Evolutionary conservation across 2,888 invertebrate genomes (phyloP), one percentile per base, ranked within the genome.

Genomic region (Caenorhabditis panamensis): DNA sequence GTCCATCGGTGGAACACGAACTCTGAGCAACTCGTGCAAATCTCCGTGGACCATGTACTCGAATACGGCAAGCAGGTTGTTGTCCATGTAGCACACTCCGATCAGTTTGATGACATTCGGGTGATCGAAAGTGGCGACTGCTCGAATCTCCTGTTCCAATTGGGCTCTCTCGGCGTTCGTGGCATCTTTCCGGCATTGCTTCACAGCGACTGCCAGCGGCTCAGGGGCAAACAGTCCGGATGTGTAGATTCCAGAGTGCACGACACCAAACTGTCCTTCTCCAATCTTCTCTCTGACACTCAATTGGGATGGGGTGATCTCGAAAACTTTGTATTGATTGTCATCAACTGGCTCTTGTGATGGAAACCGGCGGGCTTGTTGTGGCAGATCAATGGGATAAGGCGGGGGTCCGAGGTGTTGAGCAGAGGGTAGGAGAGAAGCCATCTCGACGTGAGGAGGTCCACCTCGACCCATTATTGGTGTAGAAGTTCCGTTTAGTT

Each of bases 21-120:
- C 94, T 90, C 96, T 95, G 24, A 99, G 93, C 92, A 96, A 97
- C 92, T 98, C 97, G 91, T 98, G 97, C 66, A 99, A 93, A 92
- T 99, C 97, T 0, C 98, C 97, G 91, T 96, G 91, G 41, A 87
- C 82, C 86, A 84, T 84, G 56, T 83, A 84, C 54, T 84, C 83
- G 41, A 84, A 84, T 1, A 84, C 83, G 2, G 83, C 84, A 2
- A 84, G 37, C 37, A 82, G 58, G 9, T 58, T 62, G 20, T 59
- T 64, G 28, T 84, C 83, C 63, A 82, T 71, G 62, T 81, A 86
- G 63, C 80, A 76, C 18, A 86, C 83, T 8, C 86, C 83, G 76
- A 98, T 93, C 86, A 98, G 94, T 92, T 96, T 96, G 53, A 97
- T 96, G 88, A 99, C 96, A 91, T 98, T 97, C 0, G 96, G 95